phyloP scores from a whole-genome alignment of 2,113 vertebrate genomes.

The Calidris pugnax region DNA sequence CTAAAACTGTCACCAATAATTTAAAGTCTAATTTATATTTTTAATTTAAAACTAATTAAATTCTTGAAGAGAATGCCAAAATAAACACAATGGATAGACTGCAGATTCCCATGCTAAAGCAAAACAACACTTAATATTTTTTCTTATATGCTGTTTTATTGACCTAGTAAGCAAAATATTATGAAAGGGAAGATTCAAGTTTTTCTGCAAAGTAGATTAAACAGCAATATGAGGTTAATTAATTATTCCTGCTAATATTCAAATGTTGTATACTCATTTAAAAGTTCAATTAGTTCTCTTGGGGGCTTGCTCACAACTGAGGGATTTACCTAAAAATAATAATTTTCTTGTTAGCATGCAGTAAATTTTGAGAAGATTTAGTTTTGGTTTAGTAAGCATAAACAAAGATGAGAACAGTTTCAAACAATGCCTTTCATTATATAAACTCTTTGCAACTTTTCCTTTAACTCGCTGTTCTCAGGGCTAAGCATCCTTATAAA shows the following conservation, averaged over 20 bases:
- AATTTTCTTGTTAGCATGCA: constrained; percentile 24
- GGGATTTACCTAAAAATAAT: constrained; percentile 50
- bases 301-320: not conserved
- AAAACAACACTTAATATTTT: not conserved
- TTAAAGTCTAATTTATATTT: not conserved
- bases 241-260: constrained; percentile 20
- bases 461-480: not conserved
- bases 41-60: not conserved
- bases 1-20: not conserved
- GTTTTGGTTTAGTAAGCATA: constrained; percentile 53
- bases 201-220: not conserved
- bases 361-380: constrained; percentile 2
- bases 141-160: not conserved
- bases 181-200: not conserved
- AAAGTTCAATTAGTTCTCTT: constrained; percentile 38
- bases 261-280: constrained; percentile 24
- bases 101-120: not conserved
- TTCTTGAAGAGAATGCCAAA: not conserved
- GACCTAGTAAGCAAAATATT: constrained; percentile 10
- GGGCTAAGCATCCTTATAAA: constrained; percentile 10
- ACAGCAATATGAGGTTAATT: constrained; percentile 35
- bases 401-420: constrained; percentile 28
- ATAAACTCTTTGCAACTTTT: not conserved
- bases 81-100: not conserved
- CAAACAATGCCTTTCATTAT: not conserved